Percentiles rank a stretch among this genome's conserved stretches.
Conservation (phyloP, 30 jellyfish, hydroid and myxozoan species). For the Pelagia noctiluca region DNA sequence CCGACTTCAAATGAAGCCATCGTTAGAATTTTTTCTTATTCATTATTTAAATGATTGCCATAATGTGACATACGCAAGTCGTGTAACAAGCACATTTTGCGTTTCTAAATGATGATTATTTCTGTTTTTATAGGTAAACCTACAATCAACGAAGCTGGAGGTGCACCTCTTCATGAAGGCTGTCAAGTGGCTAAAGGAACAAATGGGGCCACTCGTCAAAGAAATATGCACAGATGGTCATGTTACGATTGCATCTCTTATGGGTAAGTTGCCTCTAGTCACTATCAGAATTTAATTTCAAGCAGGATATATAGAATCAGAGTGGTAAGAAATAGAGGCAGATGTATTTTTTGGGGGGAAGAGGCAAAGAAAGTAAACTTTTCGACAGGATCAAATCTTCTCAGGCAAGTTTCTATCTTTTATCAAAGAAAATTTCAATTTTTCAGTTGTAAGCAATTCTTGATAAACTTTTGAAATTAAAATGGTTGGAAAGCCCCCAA, state of each 20-base stretch:
- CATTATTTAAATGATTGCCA: too few species aligned
- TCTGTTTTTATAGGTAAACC: slow-evolving; percentile 32
- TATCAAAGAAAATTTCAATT: not conserved
- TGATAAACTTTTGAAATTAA: not conserved
- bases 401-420: too few species aligned
- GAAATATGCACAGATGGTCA: slow-evolving; percentile 69
- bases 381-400: too few species aligned
- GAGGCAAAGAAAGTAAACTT: too few species aligned
- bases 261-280: slow-evolving; percentile 27
- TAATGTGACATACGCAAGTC: not conserved
- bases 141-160: slow-evolving; percentile 46
- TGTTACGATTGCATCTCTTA: slow-evolving; percentile 17
- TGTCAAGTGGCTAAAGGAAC: not conserved
- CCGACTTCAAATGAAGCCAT: not conserved
- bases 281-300: not conserved
- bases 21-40: not conserved
- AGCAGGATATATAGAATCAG: not conserved
- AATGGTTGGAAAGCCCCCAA: not conserved
- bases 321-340: not conserved
- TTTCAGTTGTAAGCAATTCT: not conserved
- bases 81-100: not conserved
- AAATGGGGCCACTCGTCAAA: not conserved
- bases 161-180: slow-evolving; percentile 58
- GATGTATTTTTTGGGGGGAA: not conserved
- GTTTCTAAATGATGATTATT: not conserved